Conservation (phyloP, 2,797 vertebrate species). For the Aplochiton taeniatus region DNA sequence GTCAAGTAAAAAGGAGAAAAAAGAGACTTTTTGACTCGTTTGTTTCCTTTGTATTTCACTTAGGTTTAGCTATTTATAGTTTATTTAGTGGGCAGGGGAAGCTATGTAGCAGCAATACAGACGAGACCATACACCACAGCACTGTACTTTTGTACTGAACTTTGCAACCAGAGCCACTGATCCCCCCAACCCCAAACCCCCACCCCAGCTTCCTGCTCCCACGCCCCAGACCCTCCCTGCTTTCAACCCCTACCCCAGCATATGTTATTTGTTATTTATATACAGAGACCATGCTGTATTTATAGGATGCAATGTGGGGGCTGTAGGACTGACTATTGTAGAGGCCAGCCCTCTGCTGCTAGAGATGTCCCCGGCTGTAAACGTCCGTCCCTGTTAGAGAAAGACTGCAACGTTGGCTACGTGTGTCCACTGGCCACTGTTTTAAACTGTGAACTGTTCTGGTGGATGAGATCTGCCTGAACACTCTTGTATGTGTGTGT, state of each 20-base stretch:
- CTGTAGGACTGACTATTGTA: too few species aligned
- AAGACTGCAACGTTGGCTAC: constrained; percentile 46
- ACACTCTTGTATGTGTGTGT: constrained; percentile 30
- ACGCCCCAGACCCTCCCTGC: constrained; percentile 31
- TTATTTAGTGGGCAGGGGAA: constrained; percentile 74
- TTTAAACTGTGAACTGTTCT: constrained; percentile 76
- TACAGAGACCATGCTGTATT: too few species aligned
- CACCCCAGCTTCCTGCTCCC: constrained; percentile 8
- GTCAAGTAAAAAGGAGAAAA: constrained; percentile 59
- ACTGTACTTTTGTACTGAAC: constrained; percentile 84
- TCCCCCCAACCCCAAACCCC: constrained; percentile 61
- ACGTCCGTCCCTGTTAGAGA: constrained; percentile 30
- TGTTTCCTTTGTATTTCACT: constrained; percentile 54
- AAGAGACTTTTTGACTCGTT: constrained; percentile 61
- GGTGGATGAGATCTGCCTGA: constrained; percentile 38
- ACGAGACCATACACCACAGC: constrained; percentile 80
- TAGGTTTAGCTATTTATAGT: constrained; percentile 49
- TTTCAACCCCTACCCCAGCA: constrained; percentile 1
- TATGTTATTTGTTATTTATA: not conserved
- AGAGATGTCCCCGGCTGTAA: not conserved
- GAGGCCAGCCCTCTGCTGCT: too few species aligned
- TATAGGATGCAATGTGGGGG: too few species aligned
- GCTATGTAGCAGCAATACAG: constrained; percentile 82
- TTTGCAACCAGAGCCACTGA: constrained; percentile 78
- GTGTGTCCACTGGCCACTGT: constrained; percentile 50